Base-by-base conservation (phyloP, 2,113 vertebrate species). In the Malurus melanocephalus region DNA sequence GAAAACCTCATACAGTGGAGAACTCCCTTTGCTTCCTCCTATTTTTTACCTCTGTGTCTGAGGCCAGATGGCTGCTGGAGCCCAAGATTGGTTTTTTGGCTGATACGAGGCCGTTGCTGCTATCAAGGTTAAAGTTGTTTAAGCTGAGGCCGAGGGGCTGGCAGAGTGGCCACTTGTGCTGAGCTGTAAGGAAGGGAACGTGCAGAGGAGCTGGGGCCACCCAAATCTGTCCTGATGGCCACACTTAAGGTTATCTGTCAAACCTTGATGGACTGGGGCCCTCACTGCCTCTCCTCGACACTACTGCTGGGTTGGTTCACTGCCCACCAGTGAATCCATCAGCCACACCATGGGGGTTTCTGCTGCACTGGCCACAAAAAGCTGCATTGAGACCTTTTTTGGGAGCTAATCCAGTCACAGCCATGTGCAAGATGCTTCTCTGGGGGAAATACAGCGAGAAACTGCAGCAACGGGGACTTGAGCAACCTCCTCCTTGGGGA, bases 51-150 rank as follows among this genome's bases (percentile, higher is more conserved):
- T 57, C 42, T 33, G 22, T 30, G 71, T n/a, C 66, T 76, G 49
- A 85, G 57, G 69, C 79, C 82, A 85, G 79, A 90, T 67, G 80
- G 73, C 69, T 75, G 57, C 30, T 75, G 80, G 78, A 53, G 12
- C 21, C 21, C 38, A 73, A 28, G 60, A 80, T 52, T 69, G 15
- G n/a, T 83, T 51, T 22, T 22, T 74, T 35, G 32, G 68, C 60
- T 0, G 1, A 32, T 53, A 30, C 2, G 23, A 82, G 27, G 42
- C 33, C 0, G 0, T 61, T 0, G 1, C 32, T 82, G 38, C 8
- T 60, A 27, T n/a, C 68, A 75, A 48, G 68, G 65, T 92, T 75
- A 88, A 77, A 83, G 45, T 65, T 56, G 23, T 23, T 90, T 64
- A 59, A 74, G 22, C 15, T 52, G 76, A 66, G 73, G 42, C 7